phyloP scores from a whole-genome alignment of 2,888 invertebrate genomes.

The Ypsolopha scabrella region DNA sequence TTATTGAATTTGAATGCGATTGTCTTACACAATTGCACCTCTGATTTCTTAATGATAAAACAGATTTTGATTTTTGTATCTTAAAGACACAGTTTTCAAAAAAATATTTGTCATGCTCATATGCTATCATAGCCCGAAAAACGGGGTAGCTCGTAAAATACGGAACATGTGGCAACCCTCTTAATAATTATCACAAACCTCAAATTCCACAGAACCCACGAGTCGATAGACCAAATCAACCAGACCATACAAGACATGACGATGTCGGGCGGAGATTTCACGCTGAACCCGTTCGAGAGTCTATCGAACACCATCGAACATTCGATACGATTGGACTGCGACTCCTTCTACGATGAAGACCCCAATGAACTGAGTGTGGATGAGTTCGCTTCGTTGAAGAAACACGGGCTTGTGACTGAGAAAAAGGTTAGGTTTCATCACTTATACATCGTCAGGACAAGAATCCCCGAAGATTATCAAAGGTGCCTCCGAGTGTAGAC shows the following conservation, averaged over 20 bases:
- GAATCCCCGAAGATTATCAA: no score
- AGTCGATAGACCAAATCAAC: conserved; percentile 60
- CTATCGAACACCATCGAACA: conserved; percentile 34
- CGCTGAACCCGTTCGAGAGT: conserved; percentile 56
- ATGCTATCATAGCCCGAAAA: no score
- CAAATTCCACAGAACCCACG: conserved; percentile 32
- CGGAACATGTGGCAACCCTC: neutral
- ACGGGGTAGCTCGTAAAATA: no score
- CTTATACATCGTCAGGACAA: no score
- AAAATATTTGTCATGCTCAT: no score
- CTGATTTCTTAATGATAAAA: no score
- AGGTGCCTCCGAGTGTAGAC: no score
- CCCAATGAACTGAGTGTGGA: conserved; percentile 52
- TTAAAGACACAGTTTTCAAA: no score
- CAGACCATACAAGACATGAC: conserved; percentile 67
- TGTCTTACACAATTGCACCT: no score
- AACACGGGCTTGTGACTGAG: conserved; percentile 49
- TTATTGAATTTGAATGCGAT: no score
- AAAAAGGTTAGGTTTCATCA: conserved; percentile 31
- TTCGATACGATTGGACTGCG: conserved; percentile 53
- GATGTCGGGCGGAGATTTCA: conserved; percentile 52
- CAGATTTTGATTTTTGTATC: no score
- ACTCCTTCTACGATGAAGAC: conserved; percentile 51
- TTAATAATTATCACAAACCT: neutral
- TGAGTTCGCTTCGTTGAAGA: conserved; percentile 58